These are phyloP conservation scores for Ditula angustiorana DNA, from an alignment of 2,888 invertebrate species.

Conservation along the genomic window DNA sequence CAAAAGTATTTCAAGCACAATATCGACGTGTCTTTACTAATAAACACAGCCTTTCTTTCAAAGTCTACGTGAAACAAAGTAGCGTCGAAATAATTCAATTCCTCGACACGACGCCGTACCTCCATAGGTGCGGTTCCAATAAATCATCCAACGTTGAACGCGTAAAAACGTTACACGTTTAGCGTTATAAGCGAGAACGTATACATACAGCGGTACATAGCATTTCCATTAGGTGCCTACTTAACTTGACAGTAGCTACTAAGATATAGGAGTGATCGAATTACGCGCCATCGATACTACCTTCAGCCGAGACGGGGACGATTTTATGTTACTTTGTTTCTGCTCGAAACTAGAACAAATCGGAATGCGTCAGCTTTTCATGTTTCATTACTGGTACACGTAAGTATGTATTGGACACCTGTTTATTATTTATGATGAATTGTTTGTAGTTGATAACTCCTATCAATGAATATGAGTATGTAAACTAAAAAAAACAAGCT, in stretches of 20 bases:
- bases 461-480: too few species aligned
- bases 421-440: too few species aligned
- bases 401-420: too few species aligned
- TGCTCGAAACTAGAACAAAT: constrained; percentile 10
- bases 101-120: constrained; percentile 26
- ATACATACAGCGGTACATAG: constrained; percentile 68
- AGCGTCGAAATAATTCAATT: constrained; percentile 33
- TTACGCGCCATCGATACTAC: constrained; percentile 63
- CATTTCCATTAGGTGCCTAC: constrained; percentile 78
- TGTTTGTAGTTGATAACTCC: too few species aligned
- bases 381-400: background rate
- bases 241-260: constrained; percentile 70
- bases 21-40: background rate
- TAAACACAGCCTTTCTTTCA: constrained; percentile 15
- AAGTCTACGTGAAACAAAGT: constrained; percentile 13
- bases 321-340: constrained; percentile 14
- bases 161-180: constrained; percentile 51
- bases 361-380: background rate
- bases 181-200: constrained; percentile 50
- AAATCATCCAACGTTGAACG: constrained; percentile 40
- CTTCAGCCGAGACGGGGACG: constrained; percentile 50
- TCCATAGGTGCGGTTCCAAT: constrained; percentile 36
- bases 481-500: too few species aligned
- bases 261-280: constrained; percentile 70
- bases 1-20: background rate